Evolutionary conservation across 1,140 invertebrate species (phyloP).

Genomic region (Lepidostoma basale): DNA sequence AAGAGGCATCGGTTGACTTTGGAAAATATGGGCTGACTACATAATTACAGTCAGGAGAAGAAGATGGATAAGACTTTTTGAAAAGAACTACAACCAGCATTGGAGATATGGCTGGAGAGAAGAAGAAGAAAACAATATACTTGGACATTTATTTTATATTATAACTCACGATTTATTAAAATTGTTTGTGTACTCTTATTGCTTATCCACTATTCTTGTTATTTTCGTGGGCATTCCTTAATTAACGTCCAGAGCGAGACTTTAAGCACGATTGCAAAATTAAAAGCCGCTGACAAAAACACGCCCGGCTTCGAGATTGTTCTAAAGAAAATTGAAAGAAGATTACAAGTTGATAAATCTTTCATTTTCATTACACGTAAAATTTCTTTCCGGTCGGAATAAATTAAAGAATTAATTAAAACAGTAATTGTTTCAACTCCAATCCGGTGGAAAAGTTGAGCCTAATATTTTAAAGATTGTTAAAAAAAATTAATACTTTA

Average conservation of each 20-base stretch:
- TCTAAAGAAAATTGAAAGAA: constrained; percentile 18
- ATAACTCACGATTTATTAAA: too few relatives aligned
- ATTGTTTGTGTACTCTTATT: constrained; percentile 2
- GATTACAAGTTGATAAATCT: constrained; percentile 25
- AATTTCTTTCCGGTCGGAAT: not conserved
- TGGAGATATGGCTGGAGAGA: too few relatives aligned
- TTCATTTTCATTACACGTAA: constrained; percentile 10
- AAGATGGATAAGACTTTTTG: too few relatives aligned
- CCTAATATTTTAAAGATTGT: too few relatives aligned
- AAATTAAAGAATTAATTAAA: not conserved
- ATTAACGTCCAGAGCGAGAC: constrained; percentile 4
- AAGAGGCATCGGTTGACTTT: too few relatives aligned
- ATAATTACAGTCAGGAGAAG: too few relatives aligned
- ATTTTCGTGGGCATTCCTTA: constrained; percentile 12
- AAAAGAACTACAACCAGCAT: too few relatives aligned
- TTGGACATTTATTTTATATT: too few relatives aligned
- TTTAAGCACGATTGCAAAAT: constrained; percentile 7
- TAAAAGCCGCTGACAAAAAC: constrained; percentile 18
- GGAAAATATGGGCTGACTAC: too few relatives aligned
- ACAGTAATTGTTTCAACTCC: not conserved
- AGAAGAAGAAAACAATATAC: too few relatives aligned
- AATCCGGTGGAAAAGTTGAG: not conserved
- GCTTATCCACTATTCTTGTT: not conserved
- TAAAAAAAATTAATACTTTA: too few relatives aligned
- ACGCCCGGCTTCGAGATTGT: not conserved